Percentiles rank a stretch among this genome's conserved stretches.
Evolutionary conservation across 2,888 invertebrate genomes (phyloP).

Genomic region (Pyrocoelia pectoralis): DNA sequence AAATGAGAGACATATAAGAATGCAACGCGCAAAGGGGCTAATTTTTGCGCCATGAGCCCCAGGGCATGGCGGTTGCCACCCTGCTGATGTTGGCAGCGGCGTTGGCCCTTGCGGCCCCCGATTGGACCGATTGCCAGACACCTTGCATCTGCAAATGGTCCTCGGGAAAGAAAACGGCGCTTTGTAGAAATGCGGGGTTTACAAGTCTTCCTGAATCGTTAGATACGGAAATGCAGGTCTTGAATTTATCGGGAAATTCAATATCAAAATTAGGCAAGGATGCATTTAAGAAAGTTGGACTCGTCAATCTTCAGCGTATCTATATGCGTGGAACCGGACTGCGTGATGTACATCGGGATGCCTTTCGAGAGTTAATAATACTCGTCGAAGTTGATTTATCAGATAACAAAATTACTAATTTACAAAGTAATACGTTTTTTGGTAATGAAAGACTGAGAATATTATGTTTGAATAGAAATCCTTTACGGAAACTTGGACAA

Average conservation of each 20-base stretch:
- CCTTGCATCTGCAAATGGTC: slow-evolving; percentile 93
- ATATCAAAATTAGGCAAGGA: slow-evolving; percentile 78
- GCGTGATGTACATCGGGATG: slow-evolving; percentile 79
- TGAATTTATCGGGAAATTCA: slow-evolving; percentile 84
- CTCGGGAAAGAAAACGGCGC: slow-evolving; percentile 88
- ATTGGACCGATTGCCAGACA: slow-evolving; percentile 89
- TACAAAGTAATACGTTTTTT: slow-evolving; percentile 82
- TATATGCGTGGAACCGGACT: slow-evolving; percentile 80
- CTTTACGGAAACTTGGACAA: slow-evolving; percentile 73
- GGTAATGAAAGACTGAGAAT: slow-evolving; percentile 84
- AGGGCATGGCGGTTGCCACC: slow-evolving; percentile 56
- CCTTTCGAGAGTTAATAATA: slow-evolving; percentile 87
- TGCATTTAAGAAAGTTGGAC: slow-evolving; percentile 79
- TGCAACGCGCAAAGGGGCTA: slow-evolving; percentile 40
- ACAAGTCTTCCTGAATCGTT: slow-evolving; percentile 77
- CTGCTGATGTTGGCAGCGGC: slow-evolving; percentile 55
- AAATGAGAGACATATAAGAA: slow-evolving; percentile 30
- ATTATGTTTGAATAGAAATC: slow-evolving; percentile 83
- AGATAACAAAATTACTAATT: slow-evolving; percentile 77
- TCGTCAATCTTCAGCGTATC: slow-evolving; percentile 85
- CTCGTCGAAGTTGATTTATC: slow-evolving; percentile 88
- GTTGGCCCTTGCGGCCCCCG: slow-evolving; percentile 68
- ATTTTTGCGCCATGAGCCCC: slow-evolving; percentile 51
- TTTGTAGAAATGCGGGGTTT: slow-evolving; percentile 83
- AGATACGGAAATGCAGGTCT: slow-evolving; percentile 82